A percentile compares a stretch with the other conserved stretches of the same genome.
Conservation (phyloP, 30 jellyfish, hydroid and myxozoan genomes). For the Pelagia noctiluca region DNA sequence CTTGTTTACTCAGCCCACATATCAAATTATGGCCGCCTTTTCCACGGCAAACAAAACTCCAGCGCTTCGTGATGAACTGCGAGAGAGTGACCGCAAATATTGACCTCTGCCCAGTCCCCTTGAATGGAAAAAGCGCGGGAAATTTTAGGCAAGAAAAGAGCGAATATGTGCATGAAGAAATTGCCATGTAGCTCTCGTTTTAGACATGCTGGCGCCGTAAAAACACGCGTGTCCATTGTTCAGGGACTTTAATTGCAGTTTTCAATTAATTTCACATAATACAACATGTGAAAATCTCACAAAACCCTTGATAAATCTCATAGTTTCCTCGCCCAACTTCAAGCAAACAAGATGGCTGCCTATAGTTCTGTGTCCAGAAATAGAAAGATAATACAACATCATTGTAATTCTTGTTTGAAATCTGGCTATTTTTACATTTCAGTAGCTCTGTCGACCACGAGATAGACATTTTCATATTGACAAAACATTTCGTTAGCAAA, state of each 20-base stretch:
- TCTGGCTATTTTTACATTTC: not conserved
- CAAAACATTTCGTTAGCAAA: not conserved
- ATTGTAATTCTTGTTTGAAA: not conserved
- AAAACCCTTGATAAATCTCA: too few relatives aligned
- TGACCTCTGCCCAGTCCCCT: slow-evolving; percentile 24
- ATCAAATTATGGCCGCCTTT: too few relatives aligned
- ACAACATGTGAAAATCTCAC: too few relatives aligned
- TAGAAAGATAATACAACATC: not conserved
- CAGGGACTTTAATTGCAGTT: slow-evolving; percentile 4
- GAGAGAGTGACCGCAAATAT: too few relatives aligned
- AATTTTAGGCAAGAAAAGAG: not conserved
- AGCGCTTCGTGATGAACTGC: too few relatives aligned
- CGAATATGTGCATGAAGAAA: not conserved
- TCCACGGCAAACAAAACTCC: too few relatives aligned
- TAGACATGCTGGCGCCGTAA: slow-evolving; percentile 65
- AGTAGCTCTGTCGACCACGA: slow-evolving; percentile 36
- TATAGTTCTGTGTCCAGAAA: not conserved
- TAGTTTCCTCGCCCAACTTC: not conserved
- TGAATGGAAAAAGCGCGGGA: not conserved
- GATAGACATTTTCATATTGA: slow-evolving; percentile 12
- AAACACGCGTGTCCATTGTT: slow-evolving; percentile 72
- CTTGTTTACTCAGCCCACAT: too few relatives aligned
- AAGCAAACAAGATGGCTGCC: not conserved
- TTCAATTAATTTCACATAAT: not conserved
- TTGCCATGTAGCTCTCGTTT: not conserved